Evolutionary conservation across 2,797 vertebrate genomes (phyloP), one percentile per base, ranked within the genome.

Genomic region (Syngnathus acus): DNA sequence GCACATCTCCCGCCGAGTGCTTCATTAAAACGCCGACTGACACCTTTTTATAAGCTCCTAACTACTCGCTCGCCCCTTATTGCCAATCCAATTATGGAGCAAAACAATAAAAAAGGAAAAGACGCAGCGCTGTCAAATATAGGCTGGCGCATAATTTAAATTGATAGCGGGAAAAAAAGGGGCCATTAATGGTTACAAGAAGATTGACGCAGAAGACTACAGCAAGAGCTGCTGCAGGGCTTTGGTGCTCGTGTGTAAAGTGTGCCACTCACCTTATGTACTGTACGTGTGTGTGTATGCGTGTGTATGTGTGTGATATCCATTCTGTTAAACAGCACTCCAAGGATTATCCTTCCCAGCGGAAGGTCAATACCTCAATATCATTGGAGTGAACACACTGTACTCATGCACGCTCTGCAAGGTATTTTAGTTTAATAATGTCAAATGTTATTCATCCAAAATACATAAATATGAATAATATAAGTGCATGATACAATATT

Each of bases 11-110:
- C 88, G 83, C 86, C 78, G 89, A 89, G 86, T 84, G 78, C 89
- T 93, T 92, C 91, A 93, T 93, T 94, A 93, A 92, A 92, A 82
- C 69, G 9, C 75, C 73, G 81, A 84, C 76, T 77, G 74, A 86
- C 81, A 82, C 88, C 88, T 88, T 89, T 62, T 90, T 78, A 88
- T 88, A 88, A 86, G 81, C 85, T 85, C 80, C 82, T 84, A 87
- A 89, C 80, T 42, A 82, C 78, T 57, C 55, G 55, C 32, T 57
- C 6, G 57, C 57, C 73, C 59, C 69, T 84, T 81, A 84, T 82
- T 85, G 86, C 89, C 86, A 87, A 88, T 89, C 89, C 89, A 90
- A 89, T 91, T 91, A 92, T 77, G 78, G 77, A 74, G 74, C 78
- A 81, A 80, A 84, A 85, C 84, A 88, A 85, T 89, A 85, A 89